These are phyloP conservation scores for Sternotherus odoratus DNA, from an alignment of 2,797 vertebrate genomes.

Conservation along the genomic window DNA sequence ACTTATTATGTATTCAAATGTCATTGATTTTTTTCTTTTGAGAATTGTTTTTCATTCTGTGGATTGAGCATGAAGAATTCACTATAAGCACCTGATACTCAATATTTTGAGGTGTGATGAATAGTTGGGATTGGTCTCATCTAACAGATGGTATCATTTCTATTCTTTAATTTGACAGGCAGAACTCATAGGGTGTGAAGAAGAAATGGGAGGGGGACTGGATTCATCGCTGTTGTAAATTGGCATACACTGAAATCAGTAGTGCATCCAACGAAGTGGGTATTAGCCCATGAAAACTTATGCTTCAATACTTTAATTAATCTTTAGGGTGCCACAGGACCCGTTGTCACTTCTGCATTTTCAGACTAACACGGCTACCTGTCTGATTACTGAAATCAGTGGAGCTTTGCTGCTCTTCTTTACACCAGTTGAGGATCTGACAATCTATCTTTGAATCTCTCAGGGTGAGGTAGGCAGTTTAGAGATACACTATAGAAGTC, in stretches of 20 bases:
- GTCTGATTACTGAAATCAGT: not conserved
- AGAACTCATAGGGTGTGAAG: not conserved
- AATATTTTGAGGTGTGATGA: not conserved
- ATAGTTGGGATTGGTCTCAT: not conserved
- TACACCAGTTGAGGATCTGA: not conserved
- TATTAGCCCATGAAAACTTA: no score
- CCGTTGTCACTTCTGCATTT: no score
- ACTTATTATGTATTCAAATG: not conserved
- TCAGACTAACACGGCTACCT: no score
- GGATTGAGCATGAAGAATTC: not conserved
- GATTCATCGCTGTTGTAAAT: not conserved
- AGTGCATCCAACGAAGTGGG: no score
- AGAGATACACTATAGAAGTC: not conserved
- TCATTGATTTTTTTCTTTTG: not conserved
- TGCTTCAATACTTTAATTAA: no score
- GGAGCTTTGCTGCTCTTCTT: not conserved
- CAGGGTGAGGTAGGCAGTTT: not conserved
- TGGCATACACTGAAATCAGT: not conserved
- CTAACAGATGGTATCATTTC: not conserved
- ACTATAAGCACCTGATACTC: not conserved
- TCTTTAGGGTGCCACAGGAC: no score
- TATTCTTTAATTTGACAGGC: not conserved
- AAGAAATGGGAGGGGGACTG: not conserved
- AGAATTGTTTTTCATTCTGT: slow-evolving; percentile 8
- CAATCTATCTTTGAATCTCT: not conserved